phyloP scores from a whole-genome alignment of 2,113 vertebrate species.

The Onychostruthus taczanowskii region DNA sequence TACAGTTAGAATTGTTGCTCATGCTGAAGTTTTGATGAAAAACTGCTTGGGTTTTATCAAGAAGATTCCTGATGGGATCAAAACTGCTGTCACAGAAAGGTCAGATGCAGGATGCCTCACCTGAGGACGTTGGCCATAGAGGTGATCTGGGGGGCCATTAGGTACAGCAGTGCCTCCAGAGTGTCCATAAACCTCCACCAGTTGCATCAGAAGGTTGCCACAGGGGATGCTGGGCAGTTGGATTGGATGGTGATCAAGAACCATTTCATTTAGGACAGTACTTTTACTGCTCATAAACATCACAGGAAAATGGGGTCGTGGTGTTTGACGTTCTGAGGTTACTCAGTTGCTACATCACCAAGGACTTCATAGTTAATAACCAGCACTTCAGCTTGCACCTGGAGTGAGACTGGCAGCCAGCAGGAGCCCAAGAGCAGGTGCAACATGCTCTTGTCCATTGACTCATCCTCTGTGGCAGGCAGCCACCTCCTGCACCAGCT shows the following conservation, averaged over 20 bases:
- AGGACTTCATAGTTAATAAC: background rate
- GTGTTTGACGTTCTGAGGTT: background rate
- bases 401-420: background rate
- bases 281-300: background rate
- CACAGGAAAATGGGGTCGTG: background rate
- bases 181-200: background rate
- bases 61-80: background rate
- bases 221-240: background rate
- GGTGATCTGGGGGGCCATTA: background rate
- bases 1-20: background rate
- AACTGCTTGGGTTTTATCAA: background rate
- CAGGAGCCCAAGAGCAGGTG: conserved; percentile 42
- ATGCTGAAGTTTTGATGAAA: background rate
- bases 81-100: background rate
- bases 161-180: background rate
- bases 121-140: background rate
- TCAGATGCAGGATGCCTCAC: background rate
- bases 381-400: conserved; percentile 14
- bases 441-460: conserved; percentile 43
- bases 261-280: background rate
- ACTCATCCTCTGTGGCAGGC: conserved; percentile 33
- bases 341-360: background rate
- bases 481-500: conserved; percentile 50
- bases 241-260: background rate
- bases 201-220: background rate